Evolutionary conservation across 2,797 vertebrate genomes (phyloP), one percentile per base, ranked within the genome.

Genomic region (Danio choprae): DNA sequence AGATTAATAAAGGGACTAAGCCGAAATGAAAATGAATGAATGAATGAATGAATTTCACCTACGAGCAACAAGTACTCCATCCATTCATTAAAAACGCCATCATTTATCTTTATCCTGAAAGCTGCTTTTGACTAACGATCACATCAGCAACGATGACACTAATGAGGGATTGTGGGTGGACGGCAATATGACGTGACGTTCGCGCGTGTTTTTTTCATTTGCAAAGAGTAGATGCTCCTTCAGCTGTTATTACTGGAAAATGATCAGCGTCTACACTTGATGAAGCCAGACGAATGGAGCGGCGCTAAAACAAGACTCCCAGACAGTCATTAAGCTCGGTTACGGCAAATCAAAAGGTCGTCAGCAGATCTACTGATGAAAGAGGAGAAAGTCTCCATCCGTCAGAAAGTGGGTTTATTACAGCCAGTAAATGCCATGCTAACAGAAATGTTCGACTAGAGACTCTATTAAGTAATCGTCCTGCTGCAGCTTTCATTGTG

Each of bases 401-500:
- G 44, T 65, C 71, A 78, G 72, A 80, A 76, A 48, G 18, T 20
- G 7, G 8, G 60, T 71, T 62, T 48, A 59, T 58, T 56, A 48
- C 55, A 73, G 69, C 58, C 36, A 36, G 64, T 74, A 85, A 85
- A 85, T 81, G 78, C 68, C 78, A 77, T 41, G 55, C 62, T 67
- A 69, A 77, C 76, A 69, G 44, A 80, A 68, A 74, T 59, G 74
- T 70, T 74, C 51, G 18, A 36, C 67, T 48, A 71, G 55, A 2
- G 53, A 72, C 65, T 41, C 40, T 78, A 74, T 50, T 55, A 59
- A 62, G 75, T 58, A 36, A 40, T 43, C 41, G 1, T 60, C 86
- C 77, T 64, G 69, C 79, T 84, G 80, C 67, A 55, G 79, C 4
- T 78, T 69, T 83, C 53, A 84, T 87, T 74, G 77, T 86, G 84